These are phyloP conservation scores for Hyalella azteca DNA, from an alignment of 2,888 invertebrate genomes.

Conservation along the genomic window DNA sequence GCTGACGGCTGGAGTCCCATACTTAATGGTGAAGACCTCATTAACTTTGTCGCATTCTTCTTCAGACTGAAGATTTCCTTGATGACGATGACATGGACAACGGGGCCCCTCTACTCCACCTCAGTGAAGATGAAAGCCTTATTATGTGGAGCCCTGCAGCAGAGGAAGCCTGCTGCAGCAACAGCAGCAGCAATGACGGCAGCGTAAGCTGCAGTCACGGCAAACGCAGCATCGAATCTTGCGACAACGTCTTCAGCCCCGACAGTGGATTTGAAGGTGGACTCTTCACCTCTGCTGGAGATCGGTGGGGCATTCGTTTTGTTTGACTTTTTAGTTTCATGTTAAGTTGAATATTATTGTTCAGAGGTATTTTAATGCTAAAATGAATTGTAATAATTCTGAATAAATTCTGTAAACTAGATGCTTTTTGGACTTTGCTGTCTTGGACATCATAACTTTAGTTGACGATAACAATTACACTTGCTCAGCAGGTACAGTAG, in stretches of 20 bases:
- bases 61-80: constrained; percentile 14
- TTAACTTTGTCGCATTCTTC: too few species aligned
- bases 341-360: too few species aligned
- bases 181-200: constrained; percentile 25
- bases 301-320: neutral
- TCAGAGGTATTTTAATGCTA: too few species aligned
- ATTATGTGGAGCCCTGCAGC: constrained; percentile 20
- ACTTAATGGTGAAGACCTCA: too few species aligned
- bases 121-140: constrained; percentile 6
- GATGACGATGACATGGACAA: neutral
- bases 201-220: constrained; percentile 57
- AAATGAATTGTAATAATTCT: too few species aligned
- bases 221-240: constrained; percentile 54
- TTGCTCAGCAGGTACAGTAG: too few species aligned
- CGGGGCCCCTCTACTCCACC: neutral
- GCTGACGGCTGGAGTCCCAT: too few species aligned
- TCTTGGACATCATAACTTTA: too few species aligned
- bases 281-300: constrained; percentile 11
- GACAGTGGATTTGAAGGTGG: constrained; percentile 39
- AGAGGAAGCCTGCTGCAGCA: constrained; percentile 26
- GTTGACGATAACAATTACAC: too few species aligned
- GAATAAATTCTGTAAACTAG: too few species aligned
- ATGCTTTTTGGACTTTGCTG: too few species aligned
- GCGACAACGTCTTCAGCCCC: neutral
- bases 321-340: neutral